A percentile compares a stretch with the other conserved stretches of the same genome.
phyloP scores from a whole-genome alignment of 2,113 vertebrate species.

The Stegostoma tigrinum region DNA sequence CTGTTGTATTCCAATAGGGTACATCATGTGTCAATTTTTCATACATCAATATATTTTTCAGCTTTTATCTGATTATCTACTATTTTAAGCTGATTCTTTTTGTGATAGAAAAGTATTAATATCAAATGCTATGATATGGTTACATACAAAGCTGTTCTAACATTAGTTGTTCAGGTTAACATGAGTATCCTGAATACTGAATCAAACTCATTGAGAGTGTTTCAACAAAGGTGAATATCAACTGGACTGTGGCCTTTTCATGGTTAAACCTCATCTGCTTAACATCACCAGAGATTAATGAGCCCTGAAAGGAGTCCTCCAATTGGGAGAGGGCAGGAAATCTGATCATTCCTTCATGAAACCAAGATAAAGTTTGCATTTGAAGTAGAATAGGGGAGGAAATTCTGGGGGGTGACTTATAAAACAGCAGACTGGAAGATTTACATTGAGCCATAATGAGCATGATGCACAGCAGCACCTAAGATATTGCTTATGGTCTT shows the following conservation, averaged over 20 bases:
- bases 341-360: neutral
- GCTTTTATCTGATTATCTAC: neutral
- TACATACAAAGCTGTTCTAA: neutral
- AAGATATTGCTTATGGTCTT: neutral
- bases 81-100: neutral
- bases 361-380: neutral
- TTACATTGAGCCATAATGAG: neutral
- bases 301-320: neutral
- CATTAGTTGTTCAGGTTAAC: neutral
- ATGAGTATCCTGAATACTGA: neutral
- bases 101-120: neutral
- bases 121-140: neutral
- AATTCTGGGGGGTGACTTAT: neutral
- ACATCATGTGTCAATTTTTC: neutral
- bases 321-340: neutral
- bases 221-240: no score
- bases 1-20: neutral
- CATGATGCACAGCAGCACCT: neutral
- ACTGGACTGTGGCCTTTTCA: neutral
- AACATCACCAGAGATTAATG: neutral
- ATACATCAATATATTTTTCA: no score
- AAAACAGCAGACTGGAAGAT: neutral
- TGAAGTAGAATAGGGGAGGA: neutral
- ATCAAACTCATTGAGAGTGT: neutral
- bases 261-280: neutral